Evolutionary conservation across 2,888 invertebrate species (phyloP), one percentile per base, ranked within the genome.

Genomic region (Adela reaumurella): DNA sequence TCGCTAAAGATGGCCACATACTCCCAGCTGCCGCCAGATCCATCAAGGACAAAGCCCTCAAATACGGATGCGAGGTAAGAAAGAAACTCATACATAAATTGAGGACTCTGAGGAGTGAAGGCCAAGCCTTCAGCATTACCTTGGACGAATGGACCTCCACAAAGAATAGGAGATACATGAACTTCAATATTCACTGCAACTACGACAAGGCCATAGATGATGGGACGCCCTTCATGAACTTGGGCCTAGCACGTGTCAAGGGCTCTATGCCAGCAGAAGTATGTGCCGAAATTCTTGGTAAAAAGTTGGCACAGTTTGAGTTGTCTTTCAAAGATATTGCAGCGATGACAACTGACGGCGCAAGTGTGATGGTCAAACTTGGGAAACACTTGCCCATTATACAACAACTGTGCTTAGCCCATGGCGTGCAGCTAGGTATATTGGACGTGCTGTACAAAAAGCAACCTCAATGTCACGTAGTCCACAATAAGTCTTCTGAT

Each of bases 341-440:
- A 42, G 4, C 4, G 5, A 17, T 42, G 17, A 42, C 16, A n/a
- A 42, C 42, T 4, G 42, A 42, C 11, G 42, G 42, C 4, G 42
- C 42, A 6, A 42, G 42, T 14, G 42, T 42, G 5, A 42, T 42
- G 42, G 3, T 17, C 4, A 17, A n/a, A 17, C 3, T 42, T 6
- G 57, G 54, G 17, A 53, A 46, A 28, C 19, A 52, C 28, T 46
- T 55, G 24, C 11, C 46, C 19, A 17, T 46, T 8, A 4, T 50
- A 10, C 56, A 58, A 14, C 56, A 57, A 49, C 20, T 57, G 16
- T 58, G 57, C 49, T 50, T 50, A 41, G 53, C 56, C 4, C 53
- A 56, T 48, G 53, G 43, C 48, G 46, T 54, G 1, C 55, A 58
- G 16, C 47, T 58, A 19, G 56, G 51, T 19, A 51, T 58, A 10